Evolutionary conservation across 2,888 invertebrate species (phyloP).

Genomic region (Ochropacha duplaris): DNA sequence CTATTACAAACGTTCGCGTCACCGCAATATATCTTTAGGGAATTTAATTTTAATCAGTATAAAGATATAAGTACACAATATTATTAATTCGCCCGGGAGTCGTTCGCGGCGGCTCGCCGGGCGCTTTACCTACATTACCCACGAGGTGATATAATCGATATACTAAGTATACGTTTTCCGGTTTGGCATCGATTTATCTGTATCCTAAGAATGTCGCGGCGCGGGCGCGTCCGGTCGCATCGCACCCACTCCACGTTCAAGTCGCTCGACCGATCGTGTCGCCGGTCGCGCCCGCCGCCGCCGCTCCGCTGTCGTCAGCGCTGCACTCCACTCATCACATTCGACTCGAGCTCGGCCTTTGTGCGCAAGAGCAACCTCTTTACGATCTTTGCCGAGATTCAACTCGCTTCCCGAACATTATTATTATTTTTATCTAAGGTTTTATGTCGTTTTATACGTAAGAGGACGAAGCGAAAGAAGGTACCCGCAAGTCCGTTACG

Average conservation of each 20-base stretch:
- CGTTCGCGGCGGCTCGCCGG: constrained; percentile 39
- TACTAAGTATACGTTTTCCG: constrained; percentile 76
- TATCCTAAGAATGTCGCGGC: constrained; percentile 62
- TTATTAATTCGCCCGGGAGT: constrained; percentile 54
- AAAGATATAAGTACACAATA: constrained; percentile 74
- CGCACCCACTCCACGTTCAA: neutral
- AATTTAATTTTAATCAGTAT: constrained; percentile 73
- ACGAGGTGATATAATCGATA: constrained; percentile 73
- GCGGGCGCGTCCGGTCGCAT: constrained; percentile 21
- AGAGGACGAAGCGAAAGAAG: neutral
- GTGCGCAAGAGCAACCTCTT: constrained; percentile 22
- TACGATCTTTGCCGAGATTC: neutral
- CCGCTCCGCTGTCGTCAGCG: constrained; percentile 37
- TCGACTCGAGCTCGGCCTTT: constrained; percentile 33
- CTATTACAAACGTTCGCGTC: constrained; percentile 75
- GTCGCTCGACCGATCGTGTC: constrained; percentile 14
- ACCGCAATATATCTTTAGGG: constrained; percentile 72
- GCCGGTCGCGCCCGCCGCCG: constrained; percentile 7
- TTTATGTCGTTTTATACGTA: neutral
- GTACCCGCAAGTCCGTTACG: neutral
- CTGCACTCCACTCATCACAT: constrained; percentile 23
- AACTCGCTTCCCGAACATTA: neutral
- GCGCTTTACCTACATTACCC: constrained; percentile 69
- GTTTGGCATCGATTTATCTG: constrained; percentile 78
- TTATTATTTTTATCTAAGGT: neutral